Evolutionary conservation across 2,797 vertebrate species (phyloP).

Genomic region (Picus viridis): DNA sequence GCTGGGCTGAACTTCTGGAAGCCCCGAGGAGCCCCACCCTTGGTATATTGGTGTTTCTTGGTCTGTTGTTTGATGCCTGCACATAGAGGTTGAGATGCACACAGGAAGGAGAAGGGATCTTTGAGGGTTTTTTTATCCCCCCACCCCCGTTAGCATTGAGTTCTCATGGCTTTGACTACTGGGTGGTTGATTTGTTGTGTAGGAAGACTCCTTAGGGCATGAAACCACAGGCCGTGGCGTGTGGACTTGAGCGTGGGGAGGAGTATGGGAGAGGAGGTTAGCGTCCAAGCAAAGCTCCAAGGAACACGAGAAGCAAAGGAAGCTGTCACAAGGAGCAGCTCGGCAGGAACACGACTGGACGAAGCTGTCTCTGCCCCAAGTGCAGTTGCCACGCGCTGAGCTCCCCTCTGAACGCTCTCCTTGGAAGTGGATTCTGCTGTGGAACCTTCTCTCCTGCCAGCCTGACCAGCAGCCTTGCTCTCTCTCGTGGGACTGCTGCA

Average conservation of each 20-base stretch:
- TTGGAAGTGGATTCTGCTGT: not conserved
- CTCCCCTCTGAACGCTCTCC: not conserved
- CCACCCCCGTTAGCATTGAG: not conserved
- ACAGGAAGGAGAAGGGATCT: not conserved
- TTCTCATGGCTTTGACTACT: constrained; percentile 53
- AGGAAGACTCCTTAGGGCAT: constrained; percentile 25
- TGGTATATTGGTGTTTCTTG: constrained; percentile 48
- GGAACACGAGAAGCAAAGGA: not conserved
- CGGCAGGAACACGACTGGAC: not conserved
- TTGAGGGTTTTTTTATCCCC: not conserved
- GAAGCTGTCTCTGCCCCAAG: not conserved
- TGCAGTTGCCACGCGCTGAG: not conserved
- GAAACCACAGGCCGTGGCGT: not conserved
- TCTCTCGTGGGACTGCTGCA: not conserved
- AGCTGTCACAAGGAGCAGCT: constrained; percentile 11
- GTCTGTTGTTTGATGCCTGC: constrained; percentile 35
- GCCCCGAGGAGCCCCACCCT: constrained; percentile 48
- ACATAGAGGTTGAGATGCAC: not conserved
- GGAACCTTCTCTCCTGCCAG: not conserved
- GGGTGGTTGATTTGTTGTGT: constrained; percentile 12
- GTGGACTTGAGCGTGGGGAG: not conserved
- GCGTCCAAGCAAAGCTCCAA: not conserved
- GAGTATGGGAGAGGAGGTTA: not conserved
- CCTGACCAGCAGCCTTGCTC: not conserved
- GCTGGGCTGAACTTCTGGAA: constrained; percentile 55